Percentiles rank a stretch among this genome's conserved stretches.
Evolutionary conservation across 2,113 vertebrate species (phyloP).

Genomic region (Mirounga angustirostris): DNA sequence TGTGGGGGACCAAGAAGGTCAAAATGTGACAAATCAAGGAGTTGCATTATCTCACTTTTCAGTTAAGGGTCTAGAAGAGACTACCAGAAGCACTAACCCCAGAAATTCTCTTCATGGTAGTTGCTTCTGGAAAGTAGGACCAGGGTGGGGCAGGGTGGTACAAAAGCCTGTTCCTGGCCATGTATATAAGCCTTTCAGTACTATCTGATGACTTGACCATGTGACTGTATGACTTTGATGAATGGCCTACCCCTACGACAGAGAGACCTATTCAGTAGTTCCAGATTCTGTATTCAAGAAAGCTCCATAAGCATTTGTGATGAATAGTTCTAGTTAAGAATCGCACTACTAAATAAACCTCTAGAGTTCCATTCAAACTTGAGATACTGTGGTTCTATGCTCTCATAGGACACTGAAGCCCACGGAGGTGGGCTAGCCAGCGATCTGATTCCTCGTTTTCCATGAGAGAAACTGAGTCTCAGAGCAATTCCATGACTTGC

Average conservation of each 20-base stretch:
- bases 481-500: not conserved
- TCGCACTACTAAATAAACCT: not conserved
- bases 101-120: not conserved
- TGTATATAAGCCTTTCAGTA: not conserved
- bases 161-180: not conserved
- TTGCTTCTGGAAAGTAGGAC: not conserved
- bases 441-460: not conserved
- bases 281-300: not conserved
- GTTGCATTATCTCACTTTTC: not conserved
- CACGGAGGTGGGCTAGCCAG: not conserved
- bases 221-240: not conserved
- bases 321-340: not conserved
- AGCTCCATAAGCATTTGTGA: not conserved
- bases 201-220: not conserved
- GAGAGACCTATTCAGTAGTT: not conserved
- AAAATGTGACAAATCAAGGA: conserved; percentile 20
- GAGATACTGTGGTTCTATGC: not conserved
- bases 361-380: not conserved
- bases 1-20: not conserved
- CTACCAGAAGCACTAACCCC: no score
- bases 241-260: not conserved
- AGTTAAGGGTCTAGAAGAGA: not conserved
- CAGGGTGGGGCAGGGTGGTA: not conserved
- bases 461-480: not conserved
- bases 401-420: not conserved